phyloP scores from a whole-genome alignment of 2,113 vertebrate species.

The Crotalus viridis region DNA sequence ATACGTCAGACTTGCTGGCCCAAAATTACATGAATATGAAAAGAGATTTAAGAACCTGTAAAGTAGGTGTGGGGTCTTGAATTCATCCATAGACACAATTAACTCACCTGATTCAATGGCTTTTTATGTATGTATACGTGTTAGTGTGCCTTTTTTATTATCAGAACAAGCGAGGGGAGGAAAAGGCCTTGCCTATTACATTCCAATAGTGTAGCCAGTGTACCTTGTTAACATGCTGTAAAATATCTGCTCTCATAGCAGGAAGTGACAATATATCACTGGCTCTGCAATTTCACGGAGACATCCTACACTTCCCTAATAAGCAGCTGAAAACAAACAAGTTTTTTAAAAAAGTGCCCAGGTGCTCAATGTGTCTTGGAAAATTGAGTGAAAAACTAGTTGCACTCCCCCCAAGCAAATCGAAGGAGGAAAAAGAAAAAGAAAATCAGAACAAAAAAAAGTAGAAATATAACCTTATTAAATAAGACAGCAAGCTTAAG shows the following conservation, averaged over 20 bases:
- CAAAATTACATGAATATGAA: constrained; percentile 32
- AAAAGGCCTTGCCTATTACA: not conserved
- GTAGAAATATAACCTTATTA: constrained; percentile 66
- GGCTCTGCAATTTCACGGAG: constrained; percentile 24
- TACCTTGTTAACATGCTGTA: constrained; percentile 36
- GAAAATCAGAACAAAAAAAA: constrained; percentile 34
- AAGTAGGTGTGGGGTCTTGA: not conserved
- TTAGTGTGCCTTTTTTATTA: constrained; percentile 13
- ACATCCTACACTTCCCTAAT: constrained; percentile 21
- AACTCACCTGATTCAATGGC: not conserved
- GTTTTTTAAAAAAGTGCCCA: not conserved
- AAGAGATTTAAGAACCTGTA: constrained; percentile 44
- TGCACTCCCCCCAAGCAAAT: constrained; percentile 29
- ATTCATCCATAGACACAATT: constrained; percentile 2
- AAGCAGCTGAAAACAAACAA: constrained; percentile 25
- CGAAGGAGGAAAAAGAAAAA: constrained; percentile 17
- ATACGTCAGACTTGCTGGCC: constrained; percentile 33
- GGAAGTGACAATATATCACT: constrained; percentile 45
- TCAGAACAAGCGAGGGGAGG: constrained; percentile 30
- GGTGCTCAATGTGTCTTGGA: constrained; percentile 5
- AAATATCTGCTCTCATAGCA: constrained; percentile 46
- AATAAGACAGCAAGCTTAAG: constrained; percentile 64
- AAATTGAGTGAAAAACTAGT: constrained; percentile 52
- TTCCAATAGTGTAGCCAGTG: constrained; percentile 19
- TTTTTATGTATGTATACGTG: not conserved